phyloP scores from a whole-genome alignment of 2,113 vertebrate species.

The Mirza zaza region DNA sequence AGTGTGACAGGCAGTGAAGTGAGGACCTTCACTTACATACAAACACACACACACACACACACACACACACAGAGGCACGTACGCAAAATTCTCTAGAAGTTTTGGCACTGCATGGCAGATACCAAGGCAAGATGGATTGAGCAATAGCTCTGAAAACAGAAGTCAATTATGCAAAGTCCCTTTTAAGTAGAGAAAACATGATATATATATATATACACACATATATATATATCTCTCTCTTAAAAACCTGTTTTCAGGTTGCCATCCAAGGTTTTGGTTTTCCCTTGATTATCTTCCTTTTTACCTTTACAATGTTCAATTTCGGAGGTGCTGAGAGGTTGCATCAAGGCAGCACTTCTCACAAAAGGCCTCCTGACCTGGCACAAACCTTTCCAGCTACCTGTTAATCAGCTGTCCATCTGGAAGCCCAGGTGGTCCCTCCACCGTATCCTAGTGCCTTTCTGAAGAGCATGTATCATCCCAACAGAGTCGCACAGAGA shows the following conservation, averaged over 20 bases:
- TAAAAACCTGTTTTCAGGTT: not conserved
- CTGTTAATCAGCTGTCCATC: not conserved
- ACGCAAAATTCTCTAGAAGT: not conserved
- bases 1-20: not conserved
- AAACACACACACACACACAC: not conserved
- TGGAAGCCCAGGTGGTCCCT: not conserved
- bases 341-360: too few species aligned
- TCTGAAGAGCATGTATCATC: accelerated
- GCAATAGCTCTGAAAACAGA: not conserved
- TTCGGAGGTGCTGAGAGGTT: not conserved
- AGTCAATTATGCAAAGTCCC: not conserved
- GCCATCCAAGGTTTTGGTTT: not conserved
- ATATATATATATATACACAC: too few species aligned
- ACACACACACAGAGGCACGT: too few species aligned
- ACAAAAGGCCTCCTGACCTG: not conserved
- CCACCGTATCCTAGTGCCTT: not conserved
- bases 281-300: not conserved
- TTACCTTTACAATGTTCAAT: not conserved
- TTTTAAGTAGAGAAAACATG: not conserved
- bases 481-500: not conserved
- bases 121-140: not conserved
- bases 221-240: too few species aligned
- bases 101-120: not conserved
- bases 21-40: not conserved
- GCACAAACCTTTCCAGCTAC: not conserved